Conservation (phyloP, 2,888 invertebrate species). For the Hololepta plana region DNA sequence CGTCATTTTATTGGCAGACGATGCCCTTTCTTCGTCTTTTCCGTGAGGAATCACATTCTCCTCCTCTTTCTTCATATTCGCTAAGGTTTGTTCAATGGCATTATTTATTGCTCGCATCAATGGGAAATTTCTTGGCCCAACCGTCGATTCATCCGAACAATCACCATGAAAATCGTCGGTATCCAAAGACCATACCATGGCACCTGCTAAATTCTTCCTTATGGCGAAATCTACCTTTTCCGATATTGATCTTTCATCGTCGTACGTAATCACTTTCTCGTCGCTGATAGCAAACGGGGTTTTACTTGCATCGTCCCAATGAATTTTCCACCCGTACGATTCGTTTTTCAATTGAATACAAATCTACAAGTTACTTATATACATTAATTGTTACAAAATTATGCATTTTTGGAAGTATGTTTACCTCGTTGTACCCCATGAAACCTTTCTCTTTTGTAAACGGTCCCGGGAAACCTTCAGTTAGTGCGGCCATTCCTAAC, state of each 20-base stretch:
- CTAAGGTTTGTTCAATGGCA: slow-evolving; percentile 35
- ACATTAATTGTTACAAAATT: slow-evolving; percentile 8
- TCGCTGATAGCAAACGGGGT: slow-evolving; percentile 44
- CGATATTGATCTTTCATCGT: slow-evolving; percentile 53
- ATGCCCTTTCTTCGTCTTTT: slow-evolving; percentile 5
- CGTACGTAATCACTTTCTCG: slow-evolving; percentile 54
- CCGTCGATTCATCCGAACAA: slow-evolving; percentile 33
- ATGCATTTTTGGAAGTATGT: slow-evolving; percentile 1
- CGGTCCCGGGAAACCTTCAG: slow-evolving; percentile 56
- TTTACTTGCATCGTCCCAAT: slow-evolving; percentile 50
- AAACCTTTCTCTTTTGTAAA: slow-evolving; percentile 65
- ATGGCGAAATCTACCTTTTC: slow-evolving; percentile 40
- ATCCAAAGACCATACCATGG: slow-evolving; percentile 82
- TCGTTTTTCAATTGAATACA: slow-evolving; percentile 41
- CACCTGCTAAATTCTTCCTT: slow-evolving; percentile 49
- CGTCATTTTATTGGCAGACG: too few relatives aligned
- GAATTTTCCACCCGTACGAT: slow-evolving; percentile 41
- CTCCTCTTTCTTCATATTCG: slow-evolving; percentile 31
- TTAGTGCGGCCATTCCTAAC: slow-evolving; percentile 35
- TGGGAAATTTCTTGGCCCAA: slow-evolving; percentile 44
- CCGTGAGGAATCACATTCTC: slow-evolving; percentile 23
- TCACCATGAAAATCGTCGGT: slow-evolving; percentile 70
- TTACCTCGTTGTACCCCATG: slow-evolving; percentile 75
- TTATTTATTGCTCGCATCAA: slow-evolving; percentile 55
- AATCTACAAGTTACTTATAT: slow-evolving; percentile 29